Evolutionary conservation across 2,113 vertebrate species (phyloP), one percentile per base, ranked within the genome.

Genomic region (Microtus pennsylvanicus): DNA sequence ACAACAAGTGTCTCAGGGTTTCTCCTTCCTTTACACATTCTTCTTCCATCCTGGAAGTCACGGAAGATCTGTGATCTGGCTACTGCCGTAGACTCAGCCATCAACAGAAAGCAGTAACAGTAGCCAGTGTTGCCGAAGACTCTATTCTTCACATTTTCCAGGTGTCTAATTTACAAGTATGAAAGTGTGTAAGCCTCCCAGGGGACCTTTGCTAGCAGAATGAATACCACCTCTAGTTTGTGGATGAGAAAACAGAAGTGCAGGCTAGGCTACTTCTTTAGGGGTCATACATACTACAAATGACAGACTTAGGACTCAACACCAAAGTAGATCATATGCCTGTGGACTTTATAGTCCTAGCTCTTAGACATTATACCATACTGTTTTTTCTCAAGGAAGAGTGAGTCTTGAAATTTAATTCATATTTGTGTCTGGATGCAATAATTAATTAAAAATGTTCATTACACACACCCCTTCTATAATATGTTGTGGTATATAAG

Each of bases 361-460:
- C 7, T 50, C 22, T 33, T 61, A 88, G 30, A 14, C 22, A 74
- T 69, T 45, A 22, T 7, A 11, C 21, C 3, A 30, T 42, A 74
- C 30, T 72, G 21, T 11, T 83, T 7, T 78, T 94, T 74, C 52
- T 88, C 9, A 91, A 94, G 70, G 33, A 85, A 10, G 55, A 85
- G 6, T n/a, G 6, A 87, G 28, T 10, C 47, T 86, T n/a, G 22
- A 67, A 82, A 63, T 16, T 93, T 70, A 85, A 33, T 93, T 86
- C 26, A 82, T 58, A 58, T 93, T 45, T 86, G 83, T 96, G n/a
- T 85, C 55, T 82, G 5, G 17, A 77, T 86, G 16, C 33, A 93
- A 81, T 89, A 50, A 67, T 87, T 76, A 33, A 30, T 87, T 86
- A 69, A 35, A 65, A 12, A 14, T 47, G 1, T 35, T 87, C 42